Conservation (phyloP, 1,140 invertebrate genomes). For the Drosophila bipectinata region DNA sequence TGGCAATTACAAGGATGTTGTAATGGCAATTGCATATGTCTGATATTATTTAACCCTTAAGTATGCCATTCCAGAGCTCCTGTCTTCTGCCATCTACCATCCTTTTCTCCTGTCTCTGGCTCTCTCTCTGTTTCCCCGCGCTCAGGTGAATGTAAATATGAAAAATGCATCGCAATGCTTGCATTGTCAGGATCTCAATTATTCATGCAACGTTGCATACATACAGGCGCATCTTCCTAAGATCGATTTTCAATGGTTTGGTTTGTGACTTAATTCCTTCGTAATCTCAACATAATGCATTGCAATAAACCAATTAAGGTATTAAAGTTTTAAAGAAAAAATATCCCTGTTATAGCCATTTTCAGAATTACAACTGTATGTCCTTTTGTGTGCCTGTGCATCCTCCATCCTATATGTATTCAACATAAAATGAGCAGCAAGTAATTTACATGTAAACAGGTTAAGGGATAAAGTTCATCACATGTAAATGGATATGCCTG, state of each 20-base stretch:
- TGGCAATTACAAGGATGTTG: slow-evolving; percentile 67
- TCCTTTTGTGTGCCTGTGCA: not conserved
- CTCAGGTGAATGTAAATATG: slow-evolving; percentile 41
- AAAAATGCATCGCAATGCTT: slow-evolving; percentile 50
- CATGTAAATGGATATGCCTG: slow-evolving; percentile 48
- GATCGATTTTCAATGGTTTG: not conserved
- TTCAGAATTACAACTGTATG: not conserved
- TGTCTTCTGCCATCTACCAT: not conserved
- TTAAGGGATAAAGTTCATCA: slow-evolving; percentile 57
- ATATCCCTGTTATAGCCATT: not conserved
- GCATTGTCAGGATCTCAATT: slow-evolving; percentile 54
- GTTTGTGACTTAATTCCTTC: too few relatives aligned
- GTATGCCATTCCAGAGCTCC: slow-evolving; percentile 5
- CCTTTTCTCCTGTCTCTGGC: slow-evolving; percentile 6
- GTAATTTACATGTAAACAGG: slow-evolving; percentile 61
- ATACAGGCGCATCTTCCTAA: not conserved
- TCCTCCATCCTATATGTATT: slow-evolving; percentile 4
- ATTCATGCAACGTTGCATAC: slow-evolving; percentile 31
- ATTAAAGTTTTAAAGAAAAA: too few relatives aligned
- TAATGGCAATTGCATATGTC: slow-evolving; percentile 66
- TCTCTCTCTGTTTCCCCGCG: not conserved
- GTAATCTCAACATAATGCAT: too few relatives aligned
- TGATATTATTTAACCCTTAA: slow-evolving; percentile 66
- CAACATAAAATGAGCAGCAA: slow-evolving; percentile 56
- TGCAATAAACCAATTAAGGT: too few relatives aligned